phyloP scores from a whole-genome alignment of 2,888 invertebrate species.

The Microctonus brassicae region DNA sequence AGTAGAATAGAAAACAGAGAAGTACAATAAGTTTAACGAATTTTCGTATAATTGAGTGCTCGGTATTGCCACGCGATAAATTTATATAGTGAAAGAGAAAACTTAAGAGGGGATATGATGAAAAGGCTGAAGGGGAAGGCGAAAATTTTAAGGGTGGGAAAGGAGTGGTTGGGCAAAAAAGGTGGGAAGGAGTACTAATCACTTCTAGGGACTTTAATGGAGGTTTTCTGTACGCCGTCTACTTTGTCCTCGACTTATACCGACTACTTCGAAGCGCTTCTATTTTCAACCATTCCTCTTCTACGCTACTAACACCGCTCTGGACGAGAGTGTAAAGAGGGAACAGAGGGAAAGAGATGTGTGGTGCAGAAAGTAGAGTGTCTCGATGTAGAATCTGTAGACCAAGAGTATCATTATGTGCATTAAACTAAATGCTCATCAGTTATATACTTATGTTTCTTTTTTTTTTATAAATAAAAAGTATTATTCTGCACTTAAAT shows the following conservation, averaged over 20 bases:
- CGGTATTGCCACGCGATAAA: slow-evolving; percentile 29
- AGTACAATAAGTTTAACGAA: slow-evolving; percentile 17
- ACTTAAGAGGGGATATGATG: slow-evolving; percentile 23
- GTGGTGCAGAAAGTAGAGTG: slow-evolving; percentile 52
- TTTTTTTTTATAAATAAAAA: too few relatives aligned
- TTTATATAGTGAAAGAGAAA: slow-evolving; percentile 32
- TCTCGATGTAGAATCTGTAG: slow-evolving; percentile 61
- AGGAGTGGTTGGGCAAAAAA: slow-evolving; percentile 33
- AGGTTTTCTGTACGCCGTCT: slow-evolving; percentile 70
- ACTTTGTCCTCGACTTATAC: slow-evolving; percentile 69
- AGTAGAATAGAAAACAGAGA: neutral
- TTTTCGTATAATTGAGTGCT: slow-evolving; percentile 30
- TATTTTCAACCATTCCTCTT: slow-evolving; percentile 21
- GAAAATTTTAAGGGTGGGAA: slow-evolving; percentile 28
- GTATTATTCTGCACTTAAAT: too few relatives aligned
- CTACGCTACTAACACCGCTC: slow-evolving; percentile 25
- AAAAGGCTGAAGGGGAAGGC: slow-evolving; percentile 26
- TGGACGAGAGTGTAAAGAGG: neutral
- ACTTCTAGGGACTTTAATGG: slow-evolving; percentile 70
- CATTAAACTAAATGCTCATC: slow-evolving; percentile 62
- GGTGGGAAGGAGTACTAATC: slow-evolving; percentile 64
- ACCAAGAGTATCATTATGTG: slow-evolving; percentile 64
- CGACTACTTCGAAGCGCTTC: slow-evolving; percentile 51
- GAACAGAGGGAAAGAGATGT: neutral
- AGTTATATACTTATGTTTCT: slow-evolving; percentile 5